Conservation (phyloP, 1,140 invertebrate species). For the Brachionus rotundiformis region DNA sequence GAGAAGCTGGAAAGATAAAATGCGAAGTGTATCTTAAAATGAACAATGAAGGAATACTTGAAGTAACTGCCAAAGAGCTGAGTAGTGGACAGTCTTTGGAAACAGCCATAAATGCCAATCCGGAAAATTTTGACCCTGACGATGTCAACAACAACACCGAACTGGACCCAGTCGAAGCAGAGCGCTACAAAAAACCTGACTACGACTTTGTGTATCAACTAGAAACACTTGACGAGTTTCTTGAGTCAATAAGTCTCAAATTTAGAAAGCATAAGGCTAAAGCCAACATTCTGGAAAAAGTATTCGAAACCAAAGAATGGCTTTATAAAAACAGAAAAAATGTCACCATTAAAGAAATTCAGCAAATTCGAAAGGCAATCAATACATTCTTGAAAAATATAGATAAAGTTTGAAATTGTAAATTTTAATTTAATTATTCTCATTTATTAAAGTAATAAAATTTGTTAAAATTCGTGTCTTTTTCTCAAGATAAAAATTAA, state of each 20-base stretch:
- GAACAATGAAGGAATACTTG: slow-evolving; percentile 46
- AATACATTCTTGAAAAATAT: slow-evolving; percentile 46
- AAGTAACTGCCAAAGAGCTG: slow-evolving; percentile 37
- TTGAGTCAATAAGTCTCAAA: slow-evolving; percentile 6
- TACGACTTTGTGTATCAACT: slow-evolving; percentile 44
- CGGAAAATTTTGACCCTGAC: slow-evolving; percentile 17
- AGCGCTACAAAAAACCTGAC: slow-evolving; percentile 45
- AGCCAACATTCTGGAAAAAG: background rate
- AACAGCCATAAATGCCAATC: slow-evolving; percentile 40
- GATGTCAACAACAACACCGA: slow-evolving; percentile 40
- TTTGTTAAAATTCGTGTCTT: no score
- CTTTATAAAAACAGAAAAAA: slow-evolving; percentile 30
- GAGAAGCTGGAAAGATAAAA: slow-evolving; percentile 39
- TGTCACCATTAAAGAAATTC: background rate
- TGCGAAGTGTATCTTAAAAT: slow-evolving; percentile 47
- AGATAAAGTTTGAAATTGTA: slow-evolving; percentile 1
- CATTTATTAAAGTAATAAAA: no score
- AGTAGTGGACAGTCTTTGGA: background rate
- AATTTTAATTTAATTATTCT: slow-evolving; percentile 2
- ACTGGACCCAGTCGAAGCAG: slow-evolving; percentile 44
- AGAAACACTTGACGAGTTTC: slow-evolving; percentile 34
- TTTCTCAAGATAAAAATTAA: no score
- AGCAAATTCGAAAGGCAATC: slow-evolving; percentile 26
- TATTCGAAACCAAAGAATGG: slow-evolving; percentile 51
- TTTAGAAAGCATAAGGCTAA: slow-evolving; percentile 22